Base-by-base conservation (phyloP, 2,797 vertebrate species). In the Lophotriccus pileatus region DNA sequence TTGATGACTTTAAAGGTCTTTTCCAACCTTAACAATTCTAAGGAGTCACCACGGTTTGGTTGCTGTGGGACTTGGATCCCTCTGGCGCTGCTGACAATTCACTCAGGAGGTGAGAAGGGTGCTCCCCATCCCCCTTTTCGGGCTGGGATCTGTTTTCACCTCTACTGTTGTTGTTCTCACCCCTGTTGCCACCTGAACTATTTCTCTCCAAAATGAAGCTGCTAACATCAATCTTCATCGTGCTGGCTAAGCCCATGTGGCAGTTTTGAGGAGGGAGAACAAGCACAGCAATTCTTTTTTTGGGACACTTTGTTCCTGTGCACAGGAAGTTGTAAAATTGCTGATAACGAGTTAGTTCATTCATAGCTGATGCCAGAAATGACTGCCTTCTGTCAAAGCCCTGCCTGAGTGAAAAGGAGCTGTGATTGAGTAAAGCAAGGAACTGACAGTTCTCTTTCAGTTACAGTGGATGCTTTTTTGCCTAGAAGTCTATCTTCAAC, bases 271-370 rank as follows among this genome's bases (percentile, higher is more conserved):
- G 86, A 95, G 83, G 88, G 63, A 84, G 66, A 95, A 80, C 62
- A 73, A 73, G 96, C 52, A 7, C 43, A 73, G 84, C 74, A 93
- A 66, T 89, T 93, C 34, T 80, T 85, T 92, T 94, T 95, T 85
- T 56, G 84, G 88, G 49, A 60, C 41, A 18, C 50, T 97, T 95
- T 97, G 70, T 96, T 97, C 89, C 79, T 94, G 82, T 95, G 89
- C n/a, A 44, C 86, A 94, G 95, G 95, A 97, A 97, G 87, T 84
- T 94, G 75, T 96, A 95, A 97, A 94, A 88, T 92, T 79, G 76
- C 87, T 84, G 97, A 91, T 94, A 97, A 92, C 1, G 25, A 96
- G 89, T 93, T 93, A 53, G 89, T 96, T 96, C 93, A 82, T 94
- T 96, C 95, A 94, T 86, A 93, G 60, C 87, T 93, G 89, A 70